Evolutionary conservation across 2,888 invertebrate species (phyloP).

Genomic region (Acrocera orbiculus): DNA sequence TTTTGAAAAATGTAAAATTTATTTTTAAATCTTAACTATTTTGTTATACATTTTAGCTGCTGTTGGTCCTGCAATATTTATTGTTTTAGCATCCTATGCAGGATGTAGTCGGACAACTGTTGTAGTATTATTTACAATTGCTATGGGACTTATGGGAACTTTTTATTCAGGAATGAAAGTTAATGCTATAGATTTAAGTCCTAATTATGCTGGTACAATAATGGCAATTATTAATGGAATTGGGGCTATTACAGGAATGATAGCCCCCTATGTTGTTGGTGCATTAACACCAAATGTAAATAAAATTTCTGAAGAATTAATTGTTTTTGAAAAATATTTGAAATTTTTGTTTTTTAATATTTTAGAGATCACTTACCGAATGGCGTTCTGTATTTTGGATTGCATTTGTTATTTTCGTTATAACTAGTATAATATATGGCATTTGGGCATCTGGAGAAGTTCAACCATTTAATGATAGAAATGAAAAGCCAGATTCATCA

Average conservation of each 20-base stretch:
- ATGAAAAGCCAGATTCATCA: too few species aligned
- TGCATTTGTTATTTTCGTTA: conserved; percentile 45
- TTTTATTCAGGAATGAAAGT: conserved; percentile 50
- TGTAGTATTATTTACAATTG: conserved; percentile 40
- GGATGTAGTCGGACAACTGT: conserved; percentile 36
- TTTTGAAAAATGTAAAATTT: not conserved
- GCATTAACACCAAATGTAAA: conserved; percentile 45
- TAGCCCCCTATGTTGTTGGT: conserved; percentile 50
- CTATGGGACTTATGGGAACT: conserved; percentile 49
- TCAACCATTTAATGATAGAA: conserved; percentile 51
- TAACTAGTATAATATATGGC: conserved; percentile 50
- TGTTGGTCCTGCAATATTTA: conserved; percentile 41
- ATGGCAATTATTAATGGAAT: conserved; percentile 55
- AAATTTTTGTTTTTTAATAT: conserved; percentile 10
- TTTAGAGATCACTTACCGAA: conserved; percentile 42
- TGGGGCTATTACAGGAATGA: conserved; percentile 51
- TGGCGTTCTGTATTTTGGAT: conserved; percentile 74
- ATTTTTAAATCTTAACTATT: not conserved
- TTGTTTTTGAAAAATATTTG: too few species aligned
- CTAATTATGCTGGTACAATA: conserved; percentile 46
- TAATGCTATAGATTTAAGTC: conserved; percentile 46
- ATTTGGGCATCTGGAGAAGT: conserved; percentile 57
- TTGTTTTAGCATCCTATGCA: conserved; percentile 43
- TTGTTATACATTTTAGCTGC: conserved; percentile 31
- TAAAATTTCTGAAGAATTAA: too few species aligned